Conservation (phyloP, 2,888 invertebrate genomes). For the Cryptophagus acutangulus region DNA sequence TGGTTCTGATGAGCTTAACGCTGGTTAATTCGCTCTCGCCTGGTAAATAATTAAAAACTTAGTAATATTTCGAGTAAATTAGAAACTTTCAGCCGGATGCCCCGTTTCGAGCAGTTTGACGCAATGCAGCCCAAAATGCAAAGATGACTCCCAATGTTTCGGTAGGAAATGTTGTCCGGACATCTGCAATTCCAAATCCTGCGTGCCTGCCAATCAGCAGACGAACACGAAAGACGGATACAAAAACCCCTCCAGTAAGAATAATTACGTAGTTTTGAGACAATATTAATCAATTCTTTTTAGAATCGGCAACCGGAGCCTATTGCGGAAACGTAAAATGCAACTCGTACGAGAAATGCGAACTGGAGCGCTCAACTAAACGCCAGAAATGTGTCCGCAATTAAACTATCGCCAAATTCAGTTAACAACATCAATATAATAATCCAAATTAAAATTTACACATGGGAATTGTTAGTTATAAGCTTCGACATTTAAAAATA, state of each 20-base stretch:
- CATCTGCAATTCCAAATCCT: conserved; percentile 65
- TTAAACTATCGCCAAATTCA: too few species aligned
- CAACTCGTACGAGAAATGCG: conserved; percentile 62
- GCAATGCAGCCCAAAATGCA: conserved; percentile 64
- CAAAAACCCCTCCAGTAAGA: conserved; percentile 29
- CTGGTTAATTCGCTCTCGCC: too few species aligned
- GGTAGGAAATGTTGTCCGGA: conserved; percentile 65
- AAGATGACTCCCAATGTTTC: conserved; percentile 62
- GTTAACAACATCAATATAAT: too few species aligned
- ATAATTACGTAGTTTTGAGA: background rate
- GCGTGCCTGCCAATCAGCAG: conserved; percentile 46
- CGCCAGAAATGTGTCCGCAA: conserved; percentile 60
- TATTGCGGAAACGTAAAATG: conserved; percentile 70
- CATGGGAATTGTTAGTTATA: too few species aligned
- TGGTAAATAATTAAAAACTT: too few species aligned
- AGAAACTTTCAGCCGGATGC: conserved; percentile 51
- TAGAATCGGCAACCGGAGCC: conserved; percentile 51
- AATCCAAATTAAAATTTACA: too few species aligned
- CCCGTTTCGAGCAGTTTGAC: conserved; percentile 61
- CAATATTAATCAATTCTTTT: conserved; percentile 28
- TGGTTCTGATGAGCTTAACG: too few species aligned
- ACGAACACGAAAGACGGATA: conserved; percentile 30
- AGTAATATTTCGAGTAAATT: too few species aligned
- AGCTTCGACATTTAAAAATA: too few species aligned
- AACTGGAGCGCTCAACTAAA: conserved; percentile 59